Evolutionary conservation across 1,140 invertebrate species (phyloP), one percentile per base, ranked within the genome.

Genomic region (Ips typographus): DNA sequence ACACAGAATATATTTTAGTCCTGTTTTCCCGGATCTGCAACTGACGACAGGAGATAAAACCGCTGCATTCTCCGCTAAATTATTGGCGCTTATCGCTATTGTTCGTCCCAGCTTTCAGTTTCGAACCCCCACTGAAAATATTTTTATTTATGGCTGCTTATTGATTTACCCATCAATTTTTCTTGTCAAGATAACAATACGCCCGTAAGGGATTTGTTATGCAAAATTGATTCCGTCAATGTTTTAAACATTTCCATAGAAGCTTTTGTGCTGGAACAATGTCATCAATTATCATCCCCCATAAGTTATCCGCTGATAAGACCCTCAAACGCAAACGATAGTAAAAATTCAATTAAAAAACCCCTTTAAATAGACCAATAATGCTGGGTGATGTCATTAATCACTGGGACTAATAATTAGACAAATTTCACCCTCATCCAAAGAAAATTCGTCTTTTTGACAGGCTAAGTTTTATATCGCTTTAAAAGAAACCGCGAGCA

Each of bases 31-130:
- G 44, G 40, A 65, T 55, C 64, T 66, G 64, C 64, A 49, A 49
- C 5, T 66, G 64, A 66, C 64, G 55, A 66, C 63, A 55, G n/a
- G 52, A 64, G 64, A 66, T 66, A 66, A 66, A 66, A 66, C 43
- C 36, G 37, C 53, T 40, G 51, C 52, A 43, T 65, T 42, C 64
- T 57, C 41, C 40, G 4, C 41, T 53, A 58, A 66, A 66, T 66
- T 66, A 66, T 66, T 49, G 55, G 40, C 64, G 64, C 53, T 66
- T 66, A 66, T 66, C 64, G 53, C 22, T 22, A 65, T 65, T 65
- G 63, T 65, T 55, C 63, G 44, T 47, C 36, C 44, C 49, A 41
- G 39, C 41, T 52, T 53, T 51, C 7, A 8, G n/a, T 7, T 59
- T 40, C 40, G 4, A 4, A 40, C 7, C 57, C 49, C 36, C 3